phyloP scores from a whole-genome alignment of 2,888 invertebrate genomes.

The Troides helena region DNA sequence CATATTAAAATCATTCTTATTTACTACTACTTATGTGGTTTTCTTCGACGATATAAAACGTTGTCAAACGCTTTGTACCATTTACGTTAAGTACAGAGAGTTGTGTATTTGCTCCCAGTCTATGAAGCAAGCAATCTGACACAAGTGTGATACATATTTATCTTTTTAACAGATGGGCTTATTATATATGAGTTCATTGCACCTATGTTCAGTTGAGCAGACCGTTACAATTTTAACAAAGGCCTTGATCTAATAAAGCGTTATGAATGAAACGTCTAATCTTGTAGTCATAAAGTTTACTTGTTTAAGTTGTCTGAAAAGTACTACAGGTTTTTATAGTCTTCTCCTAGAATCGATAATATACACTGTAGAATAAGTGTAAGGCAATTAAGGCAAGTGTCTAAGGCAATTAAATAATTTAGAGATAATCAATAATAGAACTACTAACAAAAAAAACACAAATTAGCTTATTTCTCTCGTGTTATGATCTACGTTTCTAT shows the following conservation, averaged over 20 bases:
- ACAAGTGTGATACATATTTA: conserved; percentile 19
- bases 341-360: neutral
- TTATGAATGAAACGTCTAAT: conserved; percentile 26
- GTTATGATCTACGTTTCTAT: too few species aligned
- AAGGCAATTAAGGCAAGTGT: neutral
- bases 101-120: neutral
- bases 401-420: conserved; percentile 1
- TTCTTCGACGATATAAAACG: neutral
- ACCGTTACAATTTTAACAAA: conserved; percentile 37
- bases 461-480: too few species aligned
- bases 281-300: conserved; percentile 1
- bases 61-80: neutral
- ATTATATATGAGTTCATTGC: conserved; percentile 43
- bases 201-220: conserved; percentile 38
- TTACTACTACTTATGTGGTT: neutral
- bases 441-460: too few species aligned
- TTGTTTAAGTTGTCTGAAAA: neutral
- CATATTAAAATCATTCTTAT: neutral
- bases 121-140: conserved; percentile 20
- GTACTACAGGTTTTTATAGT: neutral
- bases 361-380: neutral
- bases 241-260: conserved; percentile 48
- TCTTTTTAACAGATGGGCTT: conserved; percentile 34
- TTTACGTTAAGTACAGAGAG: neutral
- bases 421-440: neutral